Evolutionary conservation across 2,113 vertebrate species (phyloP), one percentile per base, ranked within the genome.

Genomic region (Perca flavescens): DNA sequence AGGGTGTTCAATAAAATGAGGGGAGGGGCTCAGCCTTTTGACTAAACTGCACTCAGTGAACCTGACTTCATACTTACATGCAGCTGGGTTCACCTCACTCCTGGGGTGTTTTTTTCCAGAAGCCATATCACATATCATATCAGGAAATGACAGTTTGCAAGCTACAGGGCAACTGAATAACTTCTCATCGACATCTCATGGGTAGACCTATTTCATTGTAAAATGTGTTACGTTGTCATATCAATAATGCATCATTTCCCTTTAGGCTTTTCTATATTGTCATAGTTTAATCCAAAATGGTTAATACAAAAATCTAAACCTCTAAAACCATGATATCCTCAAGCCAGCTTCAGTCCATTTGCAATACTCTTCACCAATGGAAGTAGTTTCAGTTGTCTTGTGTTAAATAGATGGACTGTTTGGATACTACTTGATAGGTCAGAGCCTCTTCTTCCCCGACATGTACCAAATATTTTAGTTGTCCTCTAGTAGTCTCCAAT

Each of bases 21-120:
- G 31, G 1, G 31, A 1, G 5, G 9, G 40, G 8, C 40, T 40
- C 40, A 40, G 9, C 17, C 2, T 60, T 54, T 70, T 60, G 16
- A 22, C 28, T 52, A 36, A 53, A 43, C 1, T 78, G 47, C 34
- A 22, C 54, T 63, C 76, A 40, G 8, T 77, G 28, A 80, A 70
- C 64, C 57, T n/a, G 65, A 3, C 14, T 73, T 65, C 61, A 58
- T 58, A 36, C 19, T 13, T 12, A 0, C 36, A 13, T 79, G 77
- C 22, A 14, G 50, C 19, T 64, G 52, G 52, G 19, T 36, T 61
- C 17, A 60, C 17, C 52, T 65, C 12, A 31, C 4, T 52, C 52
- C 25, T 25, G 11, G 16, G 4, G 50, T 53, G 9, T 14, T 49
- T 47, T 47, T 43, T 6, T 17, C 40, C 0, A 50, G 58, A 25